phyloP scores from a whole-genome alignment of 2,888 invertebrate species.

The Rotaria macrura region DNA sequence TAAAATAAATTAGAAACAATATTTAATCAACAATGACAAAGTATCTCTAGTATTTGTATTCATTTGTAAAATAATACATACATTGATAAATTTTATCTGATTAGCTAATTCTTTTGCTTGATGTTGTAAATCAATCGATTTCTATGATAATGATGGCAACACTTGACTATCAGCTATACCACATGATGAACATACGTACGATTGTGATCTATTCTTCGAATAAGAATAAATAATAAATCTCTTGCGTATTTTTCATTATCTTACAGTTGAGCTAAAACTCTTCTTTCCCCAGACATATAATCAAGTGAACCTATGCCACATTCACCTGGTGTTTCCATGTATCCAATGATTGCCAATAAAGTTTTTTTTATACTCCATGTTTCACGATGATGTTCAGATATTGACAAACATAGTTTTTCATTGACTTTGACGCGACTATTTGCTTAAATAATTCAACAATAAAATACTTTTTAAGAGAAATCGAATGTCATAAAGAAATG shows the following conservation, averaged over 20 bases:
- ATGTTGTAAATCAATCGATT: background rate
- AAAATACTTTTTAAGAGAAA: too few relatives aligned
- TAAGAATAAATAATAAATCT: background rate
- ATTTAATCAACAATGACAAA: background rate
- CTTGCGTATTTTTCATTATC: too few relatives aligned
- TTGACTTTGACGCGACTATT: slow-evolving; percentile 84
- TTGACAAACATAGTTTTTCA: slow-evolving; percentile 85
- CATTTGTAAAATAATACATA: background rate
- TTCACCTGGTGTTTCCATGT: slow-evolving; percentile 78
- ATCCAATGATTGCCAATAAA: slow-evolving; percentile 73
- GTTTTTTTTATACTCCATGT: slow-evolving; percentile 86
- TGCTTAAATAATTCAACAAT: slow-evolving; percentile 62
- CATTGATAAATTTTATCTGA: background rate
- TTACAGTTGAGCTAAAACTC: slow-evolving; percentile 57
- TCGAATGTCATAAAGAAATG: too few relatives aligned
- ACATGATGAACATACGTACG: background rate
- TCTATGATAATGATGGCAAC: background rate
- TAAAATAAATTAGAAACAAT: too few relatives aligned
- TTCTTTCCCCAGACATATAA: slow-evolving; percentile 72
- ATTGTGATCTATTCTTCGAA: background rate
- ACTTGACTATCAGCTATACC: background rate
- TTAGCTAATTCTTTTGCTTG: background rate
- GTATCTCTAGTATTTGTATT: background rate
- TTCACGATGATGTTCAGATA: slow-evolving; percentile 90
- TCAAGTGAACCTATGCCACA: slow-evolving; percentile 83